Conservation (phyloP, 1,140 invertebrate species). For the Drosophila neocordata region DNA sequence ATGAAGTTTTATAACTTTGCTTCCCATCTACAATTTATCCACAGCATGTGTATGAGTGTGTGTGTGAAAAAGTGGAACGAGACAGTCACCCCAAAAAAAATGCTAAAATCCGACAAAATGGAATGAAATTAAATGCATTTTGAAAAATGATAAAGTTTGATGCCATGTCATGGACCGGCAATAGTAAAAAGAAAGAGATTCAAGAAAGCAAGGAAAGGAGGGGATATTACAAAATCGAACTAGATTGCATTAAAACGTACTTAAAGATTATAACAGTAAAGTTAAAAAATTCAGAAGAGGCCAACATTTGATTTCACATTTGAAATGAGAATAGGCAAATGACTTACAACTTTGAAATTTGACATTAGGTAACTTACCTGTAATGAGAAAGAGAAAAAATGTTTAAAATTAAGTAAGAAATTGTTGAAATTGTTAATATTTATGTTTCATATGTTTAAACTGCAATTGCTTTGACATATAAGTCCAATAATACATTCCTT, state of each 20-base stretch:
- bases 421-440: too few relatives aligned
- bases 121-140: conserved; percentile 77
- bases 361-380: conserved; percentile 27
- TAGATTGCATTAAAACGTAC: not conserved
- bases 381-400: conserved; percentile 11
- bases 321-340: not conserved
- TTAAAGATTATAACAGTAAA: not conserved
- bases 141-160: conserved; percentile 69
- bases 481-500: too few relatives aligned
- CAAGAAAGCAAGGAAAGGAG: not conserved
- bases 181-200: conserved; percentile 5
- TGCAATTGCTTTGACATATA: too few relatives aligned
- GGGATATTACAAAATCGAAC: not conserved
- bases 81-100: conserved; percentile 38
- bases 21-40: conserved; percentile 53
- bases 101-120: conserved; percentile 67
- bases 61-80: not conserved
- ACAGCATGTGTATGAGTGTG: conserved; percentile 10
- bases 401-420: too few relatives aligned
- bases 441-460: too few relatives aligned
- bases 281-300: not conserved
- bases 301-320: not conserved
- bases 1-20: conserved; percentile 75
- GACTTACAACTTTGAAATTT: conserved; percentile 3
- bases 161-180: conserved; percentile 12